A percentile compares a stretch with the other conserved stretches of the same genome.
These are phyloP conservation scores for Sapayoa aenigma DNA, from an alignment of 2,113 vertebrate species.

Conservation along the genomic window DNA sequence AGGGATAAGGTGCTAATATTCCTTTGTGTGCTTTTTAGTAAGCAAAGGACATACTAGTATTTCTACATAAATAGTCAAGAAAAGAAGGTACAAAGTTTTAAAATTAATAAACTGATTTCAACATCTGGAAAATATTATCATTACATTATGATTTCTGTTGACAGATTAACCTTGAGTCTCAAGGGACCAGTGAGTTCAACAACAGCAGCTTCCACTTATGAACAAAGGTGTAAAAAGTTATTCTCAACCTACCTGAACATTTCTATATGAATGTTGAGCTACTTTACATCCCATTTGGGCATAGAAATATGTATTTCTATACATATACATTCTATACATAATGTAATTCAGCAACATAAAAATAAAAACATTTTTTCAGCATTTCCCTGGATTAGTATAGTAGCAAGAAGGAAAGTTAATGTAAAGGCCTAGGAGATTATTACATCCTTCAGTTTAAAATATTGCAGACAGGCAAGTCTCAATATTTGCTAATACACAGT, in stretches of 20 bases:
- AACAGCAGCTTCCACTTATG: background rate
- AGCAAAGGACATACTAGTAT: background rate
- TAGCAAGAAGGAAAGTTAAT: background rate
- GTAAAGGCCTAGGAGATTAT: background rate
- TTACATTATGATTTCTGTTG: background rate
- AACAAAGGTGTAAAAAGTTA: background rate
- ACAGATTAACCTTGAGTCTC: background rate
- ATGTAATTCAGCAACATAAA: background rate
- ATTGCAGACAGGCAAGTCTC: background rate
- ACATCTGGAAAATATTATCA: background rate
- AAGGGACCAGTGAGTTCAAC: background rate
- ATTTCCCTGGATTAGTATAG: background rate
- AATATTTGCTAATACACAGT: background rate
- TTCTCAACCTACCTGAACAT: background rate
- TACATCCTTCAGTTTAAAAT: background rate
- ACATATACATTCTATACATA: background rate
- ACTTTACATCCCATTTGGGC: background rate
- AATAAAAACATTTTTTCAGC: background rate
- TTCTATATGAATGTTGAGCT: background rate
- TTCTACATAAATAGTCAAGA: background rate
- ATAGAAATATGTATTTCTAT: background rate
- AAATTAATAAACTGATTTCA: background rate
- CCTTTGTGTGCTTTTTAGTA: background rate
- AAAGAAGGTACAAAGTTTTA: background rate
- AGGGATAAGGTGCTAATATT: background rate